Conservation (phyloP, 2,113 vertebrate genomes). For the Nannobrachium achirus region DNA sequence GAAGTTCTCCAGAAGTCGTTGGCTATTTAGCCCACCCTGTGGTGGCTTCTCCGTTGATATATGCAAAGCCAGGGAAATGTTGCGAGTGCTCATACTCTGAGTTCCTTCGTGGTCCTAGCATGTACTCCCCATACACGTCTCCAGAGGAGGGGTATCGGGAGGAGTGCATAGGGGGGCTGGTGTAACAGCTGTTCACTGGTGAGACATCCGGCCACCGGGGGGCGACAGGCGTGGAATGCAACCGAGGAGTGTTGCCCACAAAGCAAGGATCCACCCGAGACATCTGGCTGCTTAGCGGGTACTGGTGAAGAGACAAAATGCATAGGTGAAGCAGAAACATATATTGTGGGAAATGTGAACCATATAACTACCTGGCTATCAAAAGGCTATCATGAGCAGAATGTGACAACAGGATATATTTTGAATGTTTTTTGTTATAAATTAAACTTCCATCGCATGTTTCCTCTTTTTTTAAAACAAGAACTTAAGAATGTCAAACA, state of each 20-base stretch:
- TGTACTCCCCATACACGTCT: constrained; percentile 88
- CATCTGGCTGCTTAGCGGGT: constrained; percentile 93
- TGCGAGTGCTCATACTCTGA: constrained; percentile 98
- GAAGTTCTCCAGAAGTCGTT: background rate
- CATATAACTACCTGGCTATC: background rate
- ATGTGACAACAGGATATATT: background rate
- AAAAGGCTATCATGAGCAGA: background rate
- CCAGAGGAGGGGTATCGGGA: constrained; percentile 89
- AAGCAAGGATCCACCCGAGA: constrained; percentile 96
- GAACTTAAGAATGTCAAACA: too few relatives aligned
- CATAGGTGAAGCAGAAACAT: background rate
- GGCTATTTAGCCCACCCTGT: constrained; percentile 95
- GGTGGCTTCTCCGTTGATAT: constrained; percentile 96
- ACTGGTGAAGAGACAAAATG: constrained; percentile 76
- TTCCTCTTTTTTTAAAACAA: too few relatives aligned
- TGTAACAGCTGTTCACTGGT: constrained; percentile 91
- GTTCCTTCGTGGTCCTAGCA: constrained; percentile 91
- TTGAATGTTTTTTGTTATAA: background rate
- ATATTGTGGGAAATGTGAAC: background rate
- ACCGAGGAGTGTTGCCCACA: constrained; percentile 91
- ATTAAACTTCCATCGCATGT: background rate
- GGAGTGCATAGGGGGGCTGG: constrained; percentile 92
- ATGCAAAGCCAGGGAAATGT: constrained; percentile 98
- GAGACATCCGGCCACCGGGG: constrained; percentile 95
- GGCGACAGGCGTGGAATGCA: constrained; percentile 91